A percentile compares a stretch with the other conserved stretches of the same genome.
phyloP scores from a whole-genome alignment of 2,888 invertebrate species.

The Sminthurides aquaticus region DNA sequence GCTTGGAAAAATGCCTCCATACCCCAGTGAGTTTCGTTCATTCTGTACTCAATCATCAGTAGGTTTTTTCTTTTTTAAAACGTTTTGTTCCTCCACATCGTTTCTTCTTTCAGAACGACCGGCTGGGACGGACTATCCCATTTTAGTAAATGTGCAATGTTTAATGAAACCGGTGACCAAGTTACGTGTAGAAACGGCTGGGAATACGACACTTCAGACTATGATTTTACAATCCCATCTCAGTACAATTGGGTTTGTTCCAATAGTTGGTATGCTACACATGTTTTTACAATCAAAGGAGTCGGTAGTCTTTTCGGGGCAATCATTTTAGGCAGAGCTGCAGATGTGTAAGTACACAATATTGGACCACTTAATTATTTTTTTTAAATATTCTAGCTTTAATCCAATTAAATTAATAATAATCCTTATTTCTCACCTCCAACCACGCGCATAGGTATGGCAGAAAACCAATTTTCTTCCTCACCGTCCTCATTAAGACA shows the following conservation, averaged over 20 bases:
- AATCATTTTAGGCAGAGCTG: slow-evolving; percentile 4
- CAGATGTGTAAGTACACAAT: slow-evolving; percentile 8
- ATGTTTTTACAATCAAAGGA: neutral
- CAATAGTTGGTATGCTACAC: neutral
- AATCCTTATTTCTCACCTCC: too few species aligned
- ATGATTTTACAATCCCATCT: slow-evolving; percentile 3
- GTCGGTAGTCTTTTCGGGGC: neutral
- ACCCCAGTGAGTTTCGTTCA: neutral
- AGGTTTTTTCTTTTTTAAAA: neutral
- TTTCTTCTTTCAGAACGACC: neutral
- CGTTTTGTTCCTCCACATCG: too few species aligned
- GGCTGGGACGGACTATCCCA: neutral
- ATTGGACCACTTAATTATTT: neutral
- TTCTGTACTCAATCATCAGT: neutral
- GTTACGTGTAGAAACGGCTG: neutral
- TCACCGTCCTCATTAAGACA: slow-evolving; percentile 47
- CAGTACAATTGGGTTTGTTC: slow-evolving; percentile 10
- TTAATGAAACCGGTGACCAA: neutral
- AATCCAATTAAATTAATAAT: neutral
- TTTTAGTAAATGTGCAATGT: neutral
- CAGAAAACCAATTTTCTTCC: slow-evolving; percentile 51
- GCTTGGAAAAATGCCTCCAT: slow-evolving; percentile 7
- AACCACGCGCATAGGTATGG: too few species aligned
- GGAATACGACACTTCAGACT: slow-evolving; percentile 10
- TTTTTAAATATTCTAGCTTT: neutral